Conservation (phyloP, 1,140 invertebrate genomes). For the Drosophila navojoa region DNA sequence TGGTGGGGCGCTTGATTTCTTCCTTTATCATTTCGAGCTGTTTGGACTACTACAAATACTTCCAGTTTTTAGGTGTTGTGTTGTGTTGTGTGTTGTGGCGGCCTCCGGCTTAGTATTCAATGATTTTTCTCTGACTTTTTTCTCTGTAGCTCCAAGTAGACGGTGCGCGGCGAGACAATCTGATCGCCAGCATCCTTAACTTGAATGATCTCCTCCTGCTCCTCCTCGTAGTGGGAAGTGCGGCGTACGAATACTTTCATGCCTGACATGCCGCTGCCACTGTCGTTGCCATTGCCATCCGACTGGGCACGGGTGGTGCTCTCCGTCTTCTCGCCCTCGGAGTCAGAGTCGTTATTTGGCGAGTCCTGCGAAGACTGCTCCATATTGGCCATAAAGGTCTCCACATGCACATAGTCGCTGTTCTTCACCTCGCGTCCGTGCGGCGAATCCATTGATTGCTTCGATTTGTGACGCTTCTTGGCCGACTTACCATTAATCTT, state of each 20-base stretch:
- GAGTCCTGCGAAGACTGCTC: constrained; percentile 33
- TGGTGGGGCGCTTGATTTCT: neutral
- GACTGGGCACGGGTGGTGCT: constrained; percentile 19
- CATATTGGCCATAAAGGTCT: constrained; percentile 49
- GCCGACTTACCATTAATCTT: constrained; percentile 41
- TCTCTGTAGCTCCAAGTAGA: constrained; percentile 49
- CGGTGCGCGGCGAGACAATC: constrained; percentile 53
- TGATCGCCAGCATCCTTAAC: constrained; percentile 17
- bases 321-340: constrained; percentile 39
- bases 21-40: neutral
- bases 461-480: constrained; percentile 52
- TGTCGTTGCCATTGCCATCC: neutral
- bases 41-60: constrained; percentile 2
- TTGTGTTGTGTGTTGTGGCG: neutral
- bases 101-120: constrained; percentile 6
- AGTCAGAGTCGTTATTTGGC: constrained; percentile 32
- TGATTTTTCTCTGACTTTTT: constrained; percentile 39
- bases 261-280: constrained; percentile 6
- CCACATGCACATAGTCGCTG: constrained; percentile 20
- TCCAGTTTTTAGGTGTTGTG: neutral
- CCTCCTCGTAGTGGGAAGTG: constrained; percentile 27
- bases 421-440: neutral
- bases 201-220: constrained; percentile 12
- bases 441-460: constrained; percentile 14
- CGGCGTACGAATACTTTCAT: constrained; percentile 68